These are phyloP conservation scores for Limenitis camilla DNA, from an alignment of 2,888 invertebrate species.

Conservation along the genomic window DNA sequence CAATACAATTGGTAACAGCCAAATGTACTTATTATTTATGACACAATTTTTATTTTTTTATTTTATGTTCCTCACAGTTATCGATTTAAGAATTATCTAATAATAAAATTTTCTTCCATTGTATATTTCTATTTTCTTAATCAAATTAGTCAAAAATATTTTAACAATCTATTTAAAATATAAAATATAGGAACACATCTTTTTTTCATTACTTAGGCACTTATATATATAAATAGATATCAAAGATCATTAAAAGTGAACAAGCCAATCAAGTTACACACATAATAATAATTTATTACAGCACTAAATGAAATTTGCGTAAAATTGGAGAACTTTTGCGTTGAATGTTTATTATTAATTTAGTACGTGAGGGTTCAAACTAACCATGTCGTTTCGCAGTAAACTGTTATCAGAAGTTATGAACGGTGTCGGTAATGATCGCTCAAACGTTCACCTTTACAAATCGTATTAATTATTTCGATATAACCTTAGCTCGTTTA, in stretches of 20 bases:
- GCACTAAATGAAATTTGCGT: slow-evolving; percentile 67
- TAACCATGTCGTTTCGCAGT: slow-evolving; percentile 66
- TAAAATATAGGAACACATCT: not conserved
- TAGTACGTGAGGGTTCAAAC: slow-evolving; percentile 66
- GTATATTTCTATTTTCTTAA: too few species aligned
- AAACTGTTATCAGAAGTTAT: slow-evolving; percentile 55
- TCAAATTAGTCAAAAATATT: too few species aligned
- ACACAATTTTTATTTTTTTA: too few species aligned
- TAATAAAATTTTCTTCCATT: too few species aligned
- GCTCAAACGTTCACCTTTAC: slow-evolving; percentile 40
- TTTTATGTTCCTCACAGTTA: too few species aligned
- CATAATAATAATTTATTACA: slow-evolving; percentile 34
- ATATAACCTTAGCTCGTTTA: slow-evolving; percentile 3
- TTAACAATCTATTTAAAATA: too few species aligned
- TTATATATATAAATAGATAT: not conserved
- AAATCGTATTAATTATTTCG: slow-evolving; percentile 61
- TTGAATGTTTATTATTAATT: slow-evolving; percentile 64
- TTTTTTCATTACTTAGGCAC: not conserved
- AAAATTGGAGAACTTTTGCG: slow-evolving; percentile 66
- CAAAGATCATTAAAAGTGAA: not conserved
- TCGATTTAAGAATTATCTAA: too few species aligned
- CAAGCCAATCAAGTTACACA: slow-evolving; percentile 5
- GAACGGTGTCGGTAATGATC: slow-evolving; percentile 52
- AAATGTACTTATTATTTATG: too few species aligned
- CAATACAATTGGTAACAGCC: too few species aligned